Base-by-base conservation (phyloP, 2,888 invertebrate genomes). In the Anagyrus pseudococci region DNA sequence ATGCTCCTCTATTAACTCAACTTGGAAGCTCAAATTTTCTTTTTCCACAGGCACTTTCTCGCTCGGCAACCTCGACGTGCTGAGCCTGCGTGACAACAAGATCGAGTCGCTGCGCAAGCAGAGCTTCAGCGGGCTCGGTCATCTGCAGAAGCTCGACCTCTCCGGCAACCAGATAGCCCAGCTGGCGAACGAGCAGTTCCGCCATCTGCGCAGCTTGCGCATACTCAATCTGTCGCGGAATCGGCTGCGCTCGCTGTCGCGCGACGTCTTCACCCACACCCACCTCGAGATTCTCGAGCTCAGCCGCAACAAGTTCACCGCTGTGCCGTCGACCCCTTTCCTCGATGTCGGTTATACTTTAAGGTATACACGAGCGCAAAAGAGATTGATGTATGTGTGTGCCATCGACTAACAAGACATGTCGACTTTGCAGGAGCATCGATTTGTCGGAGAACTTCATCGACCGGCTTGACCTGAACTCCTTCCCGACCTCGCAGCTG, bases 391-490 rank as follows among this genome's bases (percentile, higher is more conserved):
- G n/a, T n/a, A n/a, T n/a, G n/a, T n/a, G n/a, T n/a, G n/a, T n/a
- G n/a, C n/a, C n/a, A n/a, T n/a, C n/a, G n/a, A n/a, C n/a, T n/a
- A n/a, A n/a, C n/a, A 2, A 10, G 2, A 37, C 3, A 37, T 2
- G 15, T 17, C 19, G n/a, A n/a, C 3, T 17, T 58, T 61, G 26
- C 20, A 66, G 66, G 46, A 66, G 52, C 10, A 60, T 67, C 62
- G 90, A 93, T 75, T 84, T 95, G 75, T 88, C 90, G 0, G 85
- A 87, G 68, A 95, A 95, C 79, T 88, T 86, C 68, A 85, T 96
- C 68, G 94, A 94, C 77, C 93, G 93, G 77, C 84, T 95, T 70
- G 94, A 95, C 79, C 91, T 91, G 70, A 93, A 91, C 66, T 92
- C 93, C 82, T 94, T 94, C 76, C 89, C 92, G 44, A 91, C 91